phyloP scores from a whole-genome alignment of 2,888 invertebrate species.

The Erebia aethiops region DNA sequence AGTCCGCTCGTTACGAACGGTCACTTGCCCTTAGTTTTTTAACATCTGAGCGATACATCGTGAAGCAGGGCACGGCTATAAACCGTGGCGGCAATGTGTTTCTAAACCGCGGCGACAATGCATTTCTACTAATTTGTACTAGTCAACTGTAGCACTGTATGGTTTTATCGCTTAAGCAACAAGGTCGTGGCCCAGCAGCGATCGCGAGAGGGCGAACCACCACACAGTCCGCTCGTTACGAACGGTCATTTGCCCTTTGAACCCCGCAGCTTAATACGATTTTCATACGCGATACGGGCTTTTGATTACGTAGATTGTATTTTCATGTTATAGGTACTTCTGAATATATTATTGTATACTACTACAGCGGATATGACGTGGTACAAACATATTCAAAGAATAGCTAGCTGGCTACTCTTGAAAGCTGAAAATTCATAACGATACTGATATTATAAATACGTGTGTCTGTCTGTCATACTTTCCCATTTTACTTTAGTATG shows the following conservation, averaged over 20 bases:
- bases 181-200: constrained; percentile 1
- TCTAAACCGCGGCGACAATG: too few species aligned
- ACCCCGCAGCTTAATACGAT: constrained; percentile 36
- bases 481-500: too few species aligned
- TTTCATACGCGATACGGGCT: constrained; percentile 37
- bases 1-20: constrained; percentile 34
- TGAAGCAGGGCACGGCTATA: too few species aligned
- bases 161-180: neutral
- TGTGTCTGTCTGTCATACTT: too few species aligned
- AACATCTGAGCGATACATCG: too few species aligned
- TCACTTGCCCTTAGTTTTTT: constrained; percentile 33
- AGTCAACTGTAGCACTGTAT: neutral
- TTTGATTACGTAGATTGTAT: constrained; percentile 38
- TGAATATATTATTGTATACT: neutral
- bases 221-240: constrained; percentile 35
- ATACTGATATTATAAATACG: too few species aligned
- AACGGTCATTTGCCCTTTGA: constrained; percentile 38
- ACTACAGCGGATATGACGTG: neutral
- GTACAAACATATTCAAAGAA: too few species aligned
- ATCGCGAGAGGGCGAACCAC: constrained; percentile 29
- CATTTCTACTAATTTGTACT: too few species aligned
- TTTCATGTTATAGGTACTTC: constrained; percentile 23
- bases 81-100: too few species aligned
- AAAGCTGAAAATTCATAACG: too few species aligned
- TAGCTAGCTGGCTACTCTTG: too few species aligned